Evolutionary conservation across 2,888 invertebrate genomes (phyloP), one percentile per base, ranked within the genome.

Genomic region (Seladonia tumulorum): DNA sequence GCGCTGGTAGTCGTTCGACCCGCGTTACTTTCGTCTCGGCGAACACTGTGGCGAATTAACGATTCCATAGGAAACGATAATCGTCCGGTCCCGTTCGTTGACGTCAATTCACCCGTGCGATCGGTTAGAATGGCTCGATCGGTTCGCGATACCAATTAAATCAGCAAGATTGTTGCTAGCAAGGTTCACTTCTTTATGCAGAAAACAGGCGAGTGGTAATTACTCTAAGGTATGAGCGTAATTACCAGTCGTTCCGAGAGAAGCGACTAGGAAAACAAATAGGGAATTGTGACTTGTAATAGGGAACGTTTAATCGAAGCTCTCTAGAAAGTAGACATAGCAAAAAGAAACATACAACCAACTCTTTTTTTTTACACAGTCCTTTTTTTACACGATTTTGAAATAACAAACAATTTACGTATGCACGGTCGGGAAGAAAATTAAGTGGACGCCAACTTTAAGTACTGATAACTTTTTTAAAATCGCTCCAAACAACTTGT

Each of bases 111-210:
- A 18, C n/a, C 39, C 18, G 66, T 14, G 7, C 2, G 57, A 68
- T 74, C 68, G 12, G 42, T n/a, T 73, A 3, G 35, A 35, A 35
- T 35, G 35, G 35, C 35, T 35, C 35, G 35, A 68, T 74, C 73
- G 12, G 42, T 25, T 73, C 73, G 74, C 60, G 53, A 42, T 80
- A 82, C 57, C 35, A 63, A 83, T 72, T 53, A n/a, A 57, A 57
- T 72, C 45, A 60, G 73, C 66, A 66, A 39, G 53, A 76, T 49
- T 60, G n/a, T 42, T 35, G 16, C 42, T 22, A 3, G 12, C 16
- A 5, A 47, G 16, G 29, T 72, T 16, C 3, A 18, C 18, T 14
- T 14, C 18, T 18, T 68, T 73, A 22, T 60, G 57, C 42, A 18
- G 70, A 70, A 47, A 25, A 63, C 72, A 49, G 45, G 12, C 53